Percentiles rank a stretch among this genome's conserved stretches.
These are phyloP conservation scores for Agrochola lota DNA, from an alignment of 2,888 invertebrate genomes.

Conservation along the genomic window DNA sequence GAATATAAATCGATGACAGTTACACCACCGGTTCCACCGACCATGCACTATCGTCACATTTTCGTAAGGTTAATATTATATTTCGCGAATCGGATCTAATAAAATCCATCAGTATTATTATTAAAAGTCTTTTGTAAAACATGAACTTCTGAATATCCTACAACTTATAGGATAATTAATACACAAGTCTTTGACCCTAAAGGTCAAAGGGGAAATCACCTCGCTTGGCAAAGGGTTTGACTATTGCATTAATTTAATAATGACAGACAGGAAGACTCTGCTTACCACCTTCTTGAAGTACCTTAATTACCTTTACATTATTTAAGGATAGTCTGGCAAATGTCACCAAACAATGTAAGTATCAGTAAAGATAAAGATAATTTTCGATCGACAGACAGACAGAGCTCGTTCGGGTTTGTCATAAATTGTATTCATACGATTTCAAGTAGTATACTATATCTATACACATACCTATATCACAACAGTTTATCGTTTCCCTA, in stretches of 20 bases:
- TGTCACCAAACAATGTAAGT: not conserved
- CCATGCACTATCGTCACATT: not conserved
- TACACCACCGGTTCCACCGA: not conserved
- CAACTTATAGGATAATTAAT: too few species aligned
- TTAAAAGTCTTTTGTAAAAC: not conserved
- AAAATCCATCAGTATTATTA: not conserved
- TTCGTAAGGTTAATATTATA: not conserved
- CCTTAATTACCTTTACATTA: not conserved
- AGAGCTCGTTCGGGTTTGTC: not conserved
- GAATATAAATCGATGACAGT: not conserved
- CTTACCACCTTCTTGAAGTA: not conserved
- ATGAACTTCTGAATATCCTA: not conserved
- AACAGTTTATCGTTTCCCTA: conserved; percentile 27
- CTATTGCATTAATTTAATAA: not conserved
- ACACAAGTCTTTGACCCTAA: not conserved
- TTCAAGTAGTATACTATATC: conserved; percentile 7
- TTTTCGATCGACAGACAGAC: conserved; percentile 14
- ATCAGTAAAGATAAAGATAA: not conserved
- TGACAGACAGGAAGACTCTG: not conserved
- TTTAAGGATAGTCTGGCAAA: not conserved
- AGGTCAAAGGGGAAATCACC: conserved; percentile 8
- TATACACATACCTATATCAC: conserved; percentile 48
- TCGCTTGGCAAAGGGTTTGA: not conserved
- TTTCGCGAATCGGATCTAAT: too few species aligned
- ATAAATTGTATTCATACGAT: conserved; percentile 16